phyloP scores from a whole-genome alignment of 1,140 invertebrate species.

The Pomacea maculata region DNA sequence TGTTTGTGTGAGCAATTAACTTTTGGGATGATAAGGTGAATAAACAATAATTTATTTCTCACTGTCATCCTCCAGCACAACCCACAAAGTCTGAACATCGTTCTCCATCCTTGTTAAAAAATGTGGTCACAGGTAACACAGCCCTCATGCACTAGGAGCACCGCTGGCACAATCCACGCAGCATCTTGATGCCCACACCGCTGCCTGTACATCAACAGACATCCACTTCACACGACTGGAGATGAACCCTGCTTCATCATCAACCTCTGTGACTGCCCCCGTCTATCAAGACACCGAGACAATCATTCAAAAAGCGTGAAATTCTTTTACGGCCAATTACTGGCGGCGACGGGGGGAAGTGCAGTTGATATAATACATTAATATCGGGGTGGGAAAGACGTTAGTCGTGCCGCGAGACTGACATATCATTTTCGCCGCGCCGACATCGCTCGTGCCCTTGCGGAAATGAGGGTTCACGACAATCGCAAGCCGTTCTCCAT shows the following conservation, averaged over 20 bases:
- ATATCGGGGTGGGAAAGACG: constrained; percentile 20
- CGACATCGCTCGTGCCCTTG: constrained; percentile 11
- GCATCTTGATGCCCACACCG: too few relatives aligned
- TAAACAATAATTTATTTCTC: too few relatives aligned
- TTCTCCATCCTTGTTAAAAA: too few relatives aligned
- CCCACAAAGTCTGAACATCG: too few relatives aligned
- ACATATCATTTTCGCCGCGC: constrained; percentile 20
- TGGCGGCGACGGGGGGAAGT: constrained; percentile 10
- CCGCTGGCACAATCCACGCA: not conserved
- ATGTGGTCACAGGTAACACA: too few relatives aligned
- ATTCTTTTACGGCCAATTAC: constrained; percentile 41
- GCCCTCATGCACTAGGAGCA: not conserved
- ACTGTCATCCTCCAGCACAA: too few relatives aligned
- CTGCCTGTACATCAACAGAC: too few relatives aligned
- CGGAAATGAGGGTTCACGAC: constrained; percentile 31
- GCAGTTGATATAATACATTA: constrained; percentile 38
- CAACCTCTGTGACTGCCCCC: constrained; percentile 9
- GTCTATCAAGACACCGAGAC: constrained; percentile 22
- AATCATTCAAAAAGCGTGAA: constrained; percentile 34
- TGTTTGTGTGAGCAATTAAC: too few relatives aligned
- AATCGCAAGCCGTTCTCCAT: constrained; percentile 1
- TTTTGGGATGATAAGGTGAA: too few relatives aligned
- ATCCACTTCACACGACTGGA: too few relatives aligned
- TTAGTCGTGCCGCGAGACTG: not conserved
- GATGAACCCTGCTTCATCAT: constrained; percentile 3